phyloP scores from a whole-genome alignment of 2,113 vertebrate genomes.

The Phyllostomus discolor region DNA sequence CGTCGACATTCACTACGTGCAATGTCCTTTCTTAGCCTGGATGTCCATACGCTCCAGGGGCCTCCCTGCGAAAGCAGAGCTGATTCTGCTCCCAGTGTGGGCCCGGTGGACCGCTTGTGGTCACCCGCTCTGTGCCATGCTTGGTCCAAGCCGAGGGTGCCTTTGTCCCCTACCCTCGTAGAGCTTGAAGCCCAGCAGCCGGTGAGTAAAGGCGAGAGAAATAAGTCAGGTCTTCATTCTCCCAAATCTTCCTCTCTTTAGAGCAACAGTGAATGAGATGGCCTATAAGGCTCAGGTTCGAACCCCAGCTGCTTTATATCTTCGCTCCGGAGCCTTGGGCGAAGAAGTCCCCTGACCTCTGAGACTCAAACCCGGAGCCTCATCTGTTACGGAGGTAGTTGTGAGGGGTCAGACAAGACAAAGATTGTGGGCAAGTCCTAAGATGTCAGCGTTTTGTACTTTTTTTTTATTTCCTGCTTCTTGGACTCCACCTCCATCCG shows the following conservation, averaged over 20 bases:
- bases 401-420: rapidly evolving
- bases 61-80: background rate
- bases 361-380: background rate
- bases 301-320: background rate
- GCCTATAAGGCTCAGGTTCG: background rate
- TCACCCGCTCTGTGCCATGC: background rate
- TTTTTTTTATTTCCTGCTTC: background rate
- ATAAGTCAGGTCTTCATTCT: background rate
- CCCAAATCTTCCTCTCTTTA: background rate
- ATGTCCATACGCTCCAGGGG: background rate
- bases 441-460: background rate
- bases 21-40: background rate
- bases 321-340: background rate
- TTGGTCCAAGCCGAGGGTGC: background rate
- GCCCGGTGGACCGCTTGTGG: background rate
- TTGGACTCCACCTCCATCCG: background rate
- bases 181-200: background rate
- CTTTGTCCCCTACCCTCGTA: background rate
- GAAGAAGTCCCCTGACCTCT: background rate
- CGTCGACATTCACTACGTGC: background rate
- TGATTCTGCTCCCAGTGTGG: too few relatives aligned
- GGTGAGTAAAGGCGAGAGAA: background rate
- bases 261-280: background rate
- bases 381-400: background rate
- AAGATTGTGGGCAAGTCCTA: background rate